Evolutionary conservation across 2,797 vertebrate genomes (phyloP).

Genomic region (Lepus oiostolus): DNA sequence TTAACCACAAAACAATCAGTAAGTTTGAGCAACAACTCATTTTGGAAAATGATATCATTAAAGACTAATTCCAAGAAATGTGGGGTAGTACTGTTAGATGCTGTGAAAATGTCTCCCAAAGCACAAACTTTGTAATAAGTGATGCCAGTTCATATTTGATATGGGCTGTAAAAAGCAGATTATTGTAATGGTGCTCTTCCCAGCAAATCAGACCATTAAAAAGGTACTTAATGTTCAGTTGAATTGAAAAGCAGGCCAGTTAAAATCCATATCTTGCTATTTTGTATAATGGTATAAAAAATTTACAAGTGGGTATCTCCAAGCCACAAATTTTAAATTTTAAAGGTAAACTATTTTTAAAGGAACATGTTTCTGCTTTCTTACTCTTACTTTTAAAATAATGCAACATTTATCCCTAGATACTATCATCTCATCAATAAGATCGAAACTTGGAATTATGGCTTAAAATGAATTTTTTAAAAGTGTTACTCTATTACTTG

Average conservation of each 20-base stretch:
- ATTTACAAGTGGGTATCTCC: conserved; percentile 73
- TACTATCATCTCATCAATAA: neutral
- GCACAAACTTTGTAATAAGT: conserved; percentile 84
- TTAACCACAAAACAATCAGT: conserved; percentile 81
- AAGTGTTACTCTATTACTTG: neutral
- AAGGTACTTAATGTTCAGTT: conserved; percentile 83
- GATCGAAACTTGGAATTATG: neutral
- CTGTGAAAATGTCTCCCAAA: conserved; percentile 84
- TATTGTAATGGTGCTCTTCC: conserved; percentile 84
- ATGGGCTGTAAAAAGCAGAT: conserved; percentile 84
- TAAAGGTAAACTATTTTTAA: conserved; percentile 66
- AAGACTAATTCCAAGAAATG: conserved; percentile 84
- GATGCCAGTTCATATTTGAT: conserved; percentile 81
- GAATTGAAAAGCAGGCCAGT: conserved; percentile 83
- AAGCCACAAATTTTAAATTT: conserved; percentile 79
- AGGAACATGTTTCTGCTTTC: conserved; percentile 61
- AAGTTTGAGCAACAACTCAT: conserved; percentile 81
- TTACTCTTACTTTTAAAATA: conserved; percentile 27
- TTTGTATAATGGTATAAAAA: conserved; percentile 81
- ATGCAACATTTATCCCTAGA: neutral
- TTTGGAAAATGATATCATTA: conserved; percentile 84
- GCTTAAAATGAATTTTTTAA: neutral
- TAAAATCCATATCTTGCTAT: conserved; percentile 81
- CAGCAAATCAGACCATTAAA: conserved; percentile 86
- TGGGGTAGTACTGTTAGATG: conserved; percentile 70